Evolutionary conservation across 2,113 vertebrate genomes (phyloP).

Genomic region (Coregonus clupeaformis): DNA sequence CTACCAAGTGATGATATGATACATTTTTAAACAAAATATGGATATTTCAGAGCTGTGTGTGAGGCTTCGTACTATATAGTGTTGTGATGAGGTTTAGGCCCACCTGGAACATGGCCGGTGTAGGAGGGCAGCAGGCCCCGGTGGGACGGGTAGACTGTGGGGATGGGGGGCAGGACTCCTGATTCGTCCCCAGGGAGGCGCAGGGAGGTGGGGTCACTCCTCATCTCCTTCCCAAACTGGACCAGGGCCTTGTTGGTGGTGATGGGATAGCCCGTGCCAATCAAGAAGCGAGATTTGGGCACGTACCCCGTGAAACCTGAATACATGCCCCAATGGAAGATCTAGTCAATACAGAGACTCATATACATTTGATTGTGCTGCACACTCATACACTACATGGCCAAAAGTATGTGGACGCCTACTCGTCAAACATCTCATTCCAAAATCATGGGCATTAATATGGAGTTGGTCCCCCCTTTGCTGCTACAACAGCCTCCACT

Average conservation of each 20-base stretch:
- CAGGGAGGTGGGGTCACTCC: neutral
- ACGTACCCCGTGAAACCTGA: slow-evolving; percentile 76
- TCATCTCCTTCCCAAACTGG: slow-evolving; percentile 68
- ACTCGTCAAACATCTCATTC: too few species aligned
- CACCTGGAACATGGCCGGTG: slow-evolving; percentile 81
- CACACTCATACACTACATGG: neutral
- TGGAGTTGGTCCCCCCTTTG: too few species aligned
- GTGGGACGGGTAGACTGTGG: slow-evolving; percentile 55
- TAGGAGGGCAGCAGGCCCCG: slow-evolving; percentile 73
- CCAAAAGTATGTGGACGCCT: too few species aligned
- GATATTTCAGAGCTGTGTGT: neutral
- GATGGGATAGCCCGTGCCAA: slow-evolving; percentile 65
- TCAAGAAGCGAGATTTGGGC: slow-evolving; percentile 65
- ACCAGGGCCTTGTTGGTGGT: slow-evolving; percentile 67
- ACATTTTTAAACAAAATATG: too few species aligned
- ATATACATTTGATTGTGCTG: neutral
- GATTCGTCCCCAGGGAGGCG: neutral
- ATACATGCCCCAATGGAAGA: slow-evolving; percentile 1
- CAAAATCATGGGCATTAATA: too few species aligned
- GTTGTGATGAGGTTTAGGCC: slow-evolving; percentile 9
- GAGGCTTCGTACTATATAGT: neutral
- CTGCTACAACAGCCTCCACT: too few species aligned
- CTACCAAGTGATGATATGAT: neutral
- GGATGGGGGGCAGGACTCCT: slow-evolving; percentile 24
- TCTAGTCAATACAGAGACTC: neutral